phyloP scores from a whole-genome alignment of 2,113 vertebrate species.

The Chaenogobius annularis region DNA sequence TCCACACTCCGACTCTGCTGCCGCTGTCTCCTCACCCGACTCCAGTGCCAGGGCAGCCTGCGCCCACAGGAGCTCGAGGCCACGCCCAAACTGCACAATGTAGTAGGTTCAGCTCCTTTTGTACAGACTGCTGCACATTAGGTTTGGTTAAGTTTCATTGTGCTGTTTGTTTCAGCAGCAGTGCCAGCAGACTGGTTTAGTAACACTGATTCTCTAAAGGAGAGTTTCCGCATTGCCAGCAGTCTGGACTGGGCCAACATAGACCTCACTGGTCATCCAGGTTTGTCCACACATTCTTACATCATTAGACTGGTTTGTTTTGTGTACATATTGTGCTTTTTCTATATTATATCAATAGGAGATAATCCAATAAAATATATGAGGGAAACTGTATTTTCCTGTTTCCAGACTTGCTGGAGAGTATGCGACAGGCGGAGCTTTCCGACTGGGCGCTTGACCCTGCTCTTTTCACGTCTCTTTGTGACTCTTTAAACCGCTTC shows the following conservation, averaged over 20 bases:
- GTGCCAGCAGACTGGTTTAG: constrained; percentile 92
- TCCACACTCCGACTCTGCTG: constrained; percentile 88
- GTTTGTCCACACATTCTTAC: constrained; percentile 71
- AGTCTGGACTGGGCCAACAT: constrained; percentile 95
- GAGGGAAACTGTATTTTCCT: not conserved
- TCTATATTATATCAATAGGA: too few relatives aligned
- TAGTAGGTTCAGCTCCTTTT: constrained; percentile 45
- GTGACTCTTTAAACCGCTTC: constrained; percentile 82
- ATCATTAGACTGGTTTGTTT: too few relatives aligned
- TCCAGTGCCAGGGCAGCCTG: not conserved
- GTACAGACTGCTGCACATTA: not conserved
- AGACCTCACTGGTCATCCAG: constrained; percentile 91
- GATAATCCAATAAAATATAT: not conserved
- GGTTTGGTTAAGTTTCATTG: constrained; percentile 13
- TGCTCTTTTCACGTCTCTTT: constrained; percentile 76
- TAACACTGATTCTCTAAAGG: constrained; percentile 90
- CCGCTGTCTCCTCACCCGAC: constrained; percentile 69
- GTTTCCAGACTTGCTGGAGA: constrained; percentile 75
- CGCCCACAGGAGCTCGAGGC: not conserved
- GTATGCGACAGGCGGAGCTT: constrained; percentile 81
- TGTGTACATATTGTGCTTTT: too few relatives aligned
- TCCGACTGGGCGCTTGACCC: constrained; percentile 80
- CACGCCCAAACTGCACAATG: constrained; percentile 31
- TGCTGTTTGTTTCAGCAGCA: constrained; percentile 62
- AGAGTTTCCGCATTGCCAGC: constrained; percentile 95